Evolutionary conservation across 2,797 vertebrate genomes (phyloP).

Genomic region (Botia almorhae): DNA sequence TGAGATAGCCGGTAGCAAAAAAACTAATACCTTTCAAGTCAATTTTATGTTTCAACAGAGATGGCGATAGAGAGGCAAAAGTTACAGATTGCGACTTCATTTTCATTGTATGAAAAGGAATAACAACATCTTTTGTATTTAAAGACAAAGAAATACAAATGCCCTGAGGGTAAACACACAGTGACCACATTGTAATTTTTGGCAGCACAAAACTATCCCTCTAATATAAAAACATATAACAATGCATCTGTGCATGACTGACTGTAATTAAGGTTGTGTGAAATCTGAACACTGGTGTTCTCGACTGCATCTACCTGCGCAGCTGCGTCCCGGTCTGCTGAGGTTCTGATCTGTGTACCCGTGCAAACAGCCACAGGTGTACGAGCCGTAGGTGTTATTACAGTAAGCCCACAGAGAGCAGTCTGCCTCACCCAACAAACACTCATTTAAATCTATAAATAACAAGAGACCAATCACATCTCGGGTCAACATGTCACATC

Average conservation of each 20-base stretch:
- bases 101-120: too few relatives aligned
- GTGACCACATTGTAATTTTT: too few relatives aligned
- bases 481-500: conserved; percentile 35
- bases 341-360: conserved; percentile 68
- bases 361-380: conserved; percentile 76
- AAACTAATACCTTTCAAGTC: neutral
- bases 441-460: conserved; percentile 82
- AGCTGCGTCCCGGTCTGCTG: conserved; percentile 77
- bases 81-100: too few relatives aligned
- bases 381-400: conserved; percentile 78
- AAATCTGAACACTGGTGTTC: neutral
- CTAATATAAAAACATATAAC: too few relatives aligned
- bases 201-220: too few relatives aligned
- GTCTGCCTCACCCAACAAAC: conserved; percentile 72
- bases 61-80: too few relatives aligned
- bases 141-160: neutral
- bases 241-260: neutral
- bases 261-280: conserved; percentile 9
- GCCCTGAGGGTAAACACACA: too few relatives aligned
- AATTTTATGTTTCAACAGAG: too few relatives aligned
- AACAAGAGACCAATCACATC: conserved; percentile 40
- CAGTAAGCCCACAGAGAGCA: conserved; percentile 79
- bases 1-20: neutral
- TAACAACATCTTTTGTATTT: too few relatives aligned
- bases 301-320: conserved; percentile 53